Evolutionary conservation across 2,113 vertebrate genomes (phyloP), one percentile per base, ranked within the genome.

Genomic region (Amblyopsis rosae): DNA sequence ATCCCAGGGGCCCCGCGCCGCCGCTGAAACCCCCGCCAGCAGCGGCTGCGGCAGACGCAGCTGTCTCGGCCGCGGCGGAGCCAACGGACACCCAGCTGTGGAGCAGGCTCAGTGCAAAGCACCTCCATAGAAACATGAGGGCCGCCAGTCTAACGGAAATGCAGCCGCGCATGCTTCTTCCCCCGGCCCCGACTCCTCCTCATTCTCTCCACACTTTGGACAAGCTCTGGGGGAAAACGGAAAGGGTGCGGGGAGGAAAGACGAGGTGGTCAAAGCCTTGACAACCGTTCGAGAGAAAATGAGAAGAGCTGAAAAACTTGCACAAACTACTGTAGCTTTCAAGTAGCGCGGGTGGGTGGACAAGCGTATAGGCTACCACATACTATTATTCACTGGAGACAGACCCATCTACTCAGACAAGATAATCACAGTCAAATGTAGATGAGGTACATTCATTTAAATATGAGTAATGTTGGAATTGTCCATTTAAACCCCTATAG

Each of bases 71-170:
- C 72, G 89, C 89, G 54, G 85, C 80, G 33, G 81, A 72, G 92
- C 89, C 81, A 92, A 90, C 0, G 86, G 94, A 89, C 92, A 94
- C 91, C 93, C 95, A 95, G 94, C 93, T 95, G 92, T 95, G 94
- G 92, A 97, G 95, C 92, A 97, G 95, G 95, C 94, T 96, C 92
- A 98, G 92, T 82, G 94, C 93, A 87, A 96, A 92, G 91, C 95
- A 96, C 95, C 94, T 94, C 95, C 96, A 98, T 97, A 94, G 95
- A 97, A 95, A 95, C 97, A 98, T 97, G 94, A 97, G 95, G 95
- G 93, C 94, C 93, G 92, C 78, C 92, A 92, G 94, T 95, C 96
- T 96, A 98, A 91, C 90, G 91, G 92, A 94, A 93, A 93, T 93
- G 94, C 94, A 93, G 95, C 96, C 96, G 94, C 93, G 95, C 97